Base-by-base conservation (phyloP, 2,113 vertebrate genomes). In the Sciurus niger region DNA sequence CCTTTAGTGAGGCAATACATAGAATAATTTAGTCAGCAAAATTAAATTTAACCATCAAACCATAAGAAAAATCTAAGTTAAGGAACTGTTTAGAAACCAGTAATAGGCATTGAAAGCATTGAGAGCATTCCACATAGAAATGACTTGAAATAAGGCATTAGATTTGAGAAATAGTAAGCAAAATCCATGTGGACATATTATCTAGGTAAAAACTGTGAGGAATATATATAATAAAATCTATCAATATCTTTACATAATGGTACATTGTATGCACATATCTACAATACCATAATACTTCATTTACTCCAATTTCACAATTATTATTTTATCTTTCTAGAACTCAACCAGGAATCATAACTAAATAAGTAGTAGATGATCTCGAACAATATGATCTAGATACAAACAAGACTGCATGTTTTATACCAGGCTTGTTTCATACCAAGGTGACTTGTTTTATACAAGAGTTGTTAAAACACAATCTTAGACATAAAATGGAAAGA, bases 251-350 rank as follows among this genome's bases (percentile, higher is more conserved):
- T 67, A 90, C 53, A 78, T 72, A 86, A 58, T 68, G 48, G 46
- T 67, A 84, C 17, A 53, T 70, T 14, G 67, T 80, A 43, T n/a
- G 9, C 48, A 89, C n/a, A 74, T 84, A 92, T 84, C 46, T 37
- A 85, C 34, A 84, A 48, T 60, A 46, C 83, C 72, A 9, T 73
- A 91, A 91, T 20, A 95, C 82, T 91, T 91, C 30, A 79, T 63
- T 93, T 91, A 93, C 46, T 93, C 60, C 74, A 70, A 22, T 84
- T 84, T 95, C 91, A 92, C 25, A 77, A 40, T 82, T 89, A 30
- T 89, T 65, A 96, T 94, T 91, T 94, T 30, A 78, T 91, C 58
- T 91, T 84, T 79, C 48, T 46, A 73, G 51, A 94, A 68, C 20
- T 95, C 60, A 78, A 67, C 72, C 28, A 65, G 8, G 34, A 93